Evolutionary conservation across 2,888 invertebrate species (phyloP), one percentile per base, ranked within the genome.

Genomic region (Drosophila stalkeri): DNA sequence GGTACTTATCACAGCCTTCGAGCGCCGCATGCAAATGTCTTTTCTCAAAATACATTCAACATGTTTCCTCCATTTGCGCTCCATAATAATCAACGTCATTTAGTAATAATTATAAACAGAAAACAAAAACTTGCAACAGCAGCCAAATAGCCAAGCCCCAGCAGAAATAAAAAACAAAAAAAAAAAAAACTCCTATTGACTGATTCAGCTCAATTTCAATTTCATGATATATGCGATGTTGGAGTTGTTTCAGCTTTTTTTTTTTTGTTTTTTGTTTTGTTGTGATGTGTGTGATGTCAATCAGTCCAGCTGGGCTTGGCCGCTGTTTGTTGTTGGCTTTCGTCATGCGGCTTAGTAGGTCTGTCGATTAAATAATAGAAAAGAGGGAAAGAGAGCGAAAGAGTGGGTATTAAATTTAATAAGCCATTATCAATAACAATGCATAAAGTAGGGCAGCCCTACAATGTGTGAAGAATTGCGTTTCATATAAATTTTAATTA

Each of bases 1-100:
- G 92, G 92, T 92, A 92, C 90, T 90, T 90, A 92, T 92, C 92
- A 92, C 92, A 92, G 92, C 92, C 92, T 89, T 89, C 81, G 82
- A 86, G 90, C 92, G 90, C 92, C 88, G 82, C 86, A 88, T 82
- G 86, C 88, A 89, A 89, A 85, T 89, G 85, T 87, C 82, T 89
- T 89, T 89, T 85, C 80, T 82, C 77, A 85, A 85, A 89, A 87
- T 44, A 81, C 86, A 88, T 77, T 80, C 76, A 84, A 89, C 90
- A 87, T 86, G 89, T 81, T 90, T 84, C 81, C 72, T 90, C 84
- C 83, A 88, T 90, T 86, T 90, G 86, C 86, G 90, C 86, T 90
- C 90, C 86, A 72, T 88, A 81, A 89, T 85, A 84, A 87, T 80
- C 88, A 85, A 84, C 85, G 85, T 84, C 84, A 70, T 84, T 82